These are phyloP conservation scores for Craniophora ligustri DNA, from an alignment of 2,888 invertebrate species.

Conservation along the genomic window DNA sequence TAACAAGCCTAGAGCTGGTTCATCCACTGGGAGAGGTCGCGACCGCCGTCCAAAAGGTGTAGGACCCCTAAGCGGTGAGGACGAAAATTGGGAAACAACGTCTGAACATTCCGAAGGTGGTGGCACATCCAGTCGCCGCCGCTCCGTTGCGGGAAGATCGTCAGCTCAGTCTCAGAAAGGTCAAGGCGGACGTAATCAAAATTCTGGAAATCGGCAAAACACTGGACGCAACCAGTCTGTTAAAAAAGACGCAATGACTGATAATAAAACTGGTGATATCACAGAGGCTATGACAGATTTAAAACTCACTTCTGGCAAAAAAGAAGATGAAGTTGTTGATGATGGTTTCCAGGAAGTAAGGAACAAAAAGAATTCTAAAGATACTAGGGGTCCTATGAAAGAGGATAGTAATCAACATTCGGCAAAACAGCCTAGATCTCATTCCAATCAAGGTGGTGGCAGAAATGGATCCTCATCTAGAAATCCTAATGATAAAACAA, in stretches of 20 bases:
- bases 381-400: slow-evolving; percentile 79
- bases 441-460: slow-evolving; percentile 81
- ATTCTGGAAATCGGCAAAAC: slow-evolving; percentile 72
- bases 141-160: slow-evolving; percentile 71
- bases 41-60: slow-evolving; percentile 78
- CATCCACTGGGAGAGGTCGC: slow-evolving; percentile 89
- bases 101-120: slow-evolving; percentile 93
- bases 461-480: slow-evolving; percentile 82
- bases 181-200: slow-evolving; percentile 76
- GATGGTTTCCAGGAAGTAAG: slow-evolving; percentile 95
- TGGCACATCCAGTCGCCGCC: slow-evolving; percentile 70
- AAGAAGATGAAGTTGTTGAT: slow-evolving; percentile 87
- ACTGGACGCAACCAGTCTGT: slow-evolving; percentile 70
- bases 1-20: slow-evolving; percentile 91
- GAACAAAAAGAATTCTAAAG: slow-evolving; percentile 93
- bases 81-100: slow-evolving; percentile 94
- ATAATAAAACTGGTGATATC: slow-evolving; percentile 76
- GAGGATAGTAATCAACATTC: slow-evolving; percentile 72
- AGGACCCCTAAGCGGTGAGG: slow-evolving; percentile 83
- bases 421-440: slow-evolving; percentile 80
- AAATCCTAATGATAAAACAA: slow-evolving; percentile 79
- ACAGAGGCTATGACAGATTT: slow-evolving; percentile 82
- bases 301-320: slow-evolving; percentile 74
- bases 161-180: slow-evolving; percentile 70
- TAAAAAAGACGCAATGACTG: slow-evolving; percentile 73